phyloP scores from a whole-genome alignment of 2,113 vertebrate species.

The Equus quagga region DNA sequence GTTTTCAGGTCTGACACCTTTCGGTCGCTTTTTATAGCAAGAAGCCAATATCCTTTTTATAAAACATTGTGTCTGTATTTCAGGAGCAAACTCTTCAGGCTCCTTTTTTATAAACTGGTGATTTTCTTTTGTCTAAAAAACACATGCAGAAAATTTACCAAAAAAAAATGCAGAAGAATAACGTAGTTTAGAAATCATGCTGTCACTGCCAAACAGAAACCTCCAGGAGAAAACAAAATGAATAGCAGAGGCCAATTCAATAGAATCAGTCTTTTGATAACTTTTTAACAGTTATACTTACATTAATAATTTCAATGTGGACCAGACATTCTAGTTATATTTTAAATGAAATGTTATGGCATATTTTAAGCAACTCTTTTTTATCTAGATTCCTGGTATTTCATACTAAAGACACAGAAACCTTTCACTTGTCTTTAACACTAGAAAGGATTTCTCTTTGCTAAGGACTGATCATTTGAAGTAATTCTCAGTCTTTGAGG shows the following conservation, averaged over 20 bases:
- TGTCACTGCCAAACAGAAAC: conserved; percentile 86
- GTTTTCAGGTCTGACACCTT: conserved; percentile 90
- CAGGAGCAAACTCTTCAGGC: conserved; percentile 85
- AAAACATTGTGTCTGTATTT: conserved; percentile 87
- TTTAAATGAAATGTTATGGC: conserved; percentile 82
- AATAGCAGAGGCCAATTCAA: conserved; percentile 79
- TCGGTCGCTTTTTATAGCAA: conserved; percentile 88
- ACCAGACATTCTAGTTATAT: conserved; percentile 85
- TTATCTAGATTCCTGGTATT: conserved; percentile 81
- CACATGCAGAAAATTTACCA: conserved; percentile 83
- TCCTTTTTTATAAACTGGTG: conserved; percentile 89
- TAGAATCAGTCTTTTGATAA: conserved; percentile 88
- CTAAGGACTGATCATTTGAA: conserved; percentile 80
- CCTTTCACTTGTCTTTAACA: conserved; percentile 79
- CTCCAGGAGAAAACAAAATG: conserved; percentile 67
- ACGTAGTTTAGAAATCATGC: conserved; percentile 81
- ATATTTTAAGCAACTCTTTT: conserved; percentile 85
- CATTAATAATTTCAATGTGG: conserved; percentile 82
- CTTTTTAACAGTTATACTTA: conserved; percentile 85
- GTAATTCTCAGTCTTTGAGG: conserved; percentile 66
- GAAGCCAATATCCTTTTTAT: conserved; percentile 90
- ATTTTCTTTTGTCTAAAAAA: conserved; percentile 91
- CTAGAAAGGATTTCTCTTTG: conserved; percentile 81
- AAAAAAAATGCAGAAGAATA: conserved; percentile 82
- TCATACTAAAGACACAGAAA: conserved; percentile 80